Evolutionary conservation across 2,113 vertebrate genomes (phyloP).

Genomic region (Otis tarda): DNA sequence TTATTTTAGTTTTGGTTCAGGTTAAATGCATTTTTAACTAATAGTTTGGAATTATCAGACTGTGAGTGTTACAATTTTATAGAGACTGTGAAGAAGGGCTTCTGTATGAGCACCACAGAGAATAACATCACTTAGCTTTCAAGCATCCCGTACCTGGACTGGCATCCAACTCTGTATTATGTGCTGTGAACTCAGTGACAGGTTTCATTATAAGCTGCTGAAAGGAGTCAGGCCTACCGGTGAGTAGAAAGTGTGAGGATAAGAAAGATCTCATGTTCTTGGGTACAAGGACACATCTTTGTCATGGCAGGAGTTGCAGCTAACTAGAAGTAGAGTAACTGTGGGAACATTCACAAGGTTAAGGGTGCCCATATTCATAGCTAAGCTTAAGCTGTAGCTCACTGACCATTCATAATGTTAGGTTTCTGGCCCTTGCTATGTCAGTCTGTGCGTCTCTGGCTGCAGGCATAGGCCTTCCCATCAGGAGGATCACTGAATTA

Average conservation of each 20-base stretch:
- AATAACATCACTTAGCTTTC: background rate
- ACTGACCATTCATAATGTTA: background rate
- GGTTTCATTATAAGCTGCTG: background rate
- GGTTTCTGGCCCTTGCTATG: background rate
- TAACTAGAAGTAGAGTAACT: background rate
- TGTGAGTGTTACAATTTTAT: background rate
- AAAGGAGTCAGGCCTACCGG: background rate
- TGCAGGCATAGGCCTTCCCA: background rate
- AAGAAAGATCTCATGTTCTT: background rate
- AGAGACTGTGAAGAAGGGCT: background rate
- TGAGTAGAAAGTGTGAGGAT: background rate
- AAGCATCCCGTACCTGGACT: background rate
- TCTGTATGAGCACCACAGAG: background rate
- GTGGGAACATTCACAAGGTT: background rate
- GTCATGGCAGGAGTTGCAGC: background rate
- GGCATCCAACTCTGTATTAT: background rate
- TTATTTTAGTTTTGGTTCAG: background rate
- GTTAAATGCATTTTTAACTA: background rate
- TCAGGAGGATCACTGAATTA: too few species aligned
- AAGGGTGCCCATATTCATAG: background rate
- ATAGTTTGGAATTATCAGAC: background rate
- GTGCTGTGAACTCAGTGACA: background rate
- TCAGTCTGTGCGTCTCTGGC: background rate
- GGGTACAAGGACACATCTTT: background rate
- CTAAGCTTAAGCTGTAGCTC: background rate